Conservation (phyloP, 2,113 vertebrate species). For the Globicephala melas region DNA sequence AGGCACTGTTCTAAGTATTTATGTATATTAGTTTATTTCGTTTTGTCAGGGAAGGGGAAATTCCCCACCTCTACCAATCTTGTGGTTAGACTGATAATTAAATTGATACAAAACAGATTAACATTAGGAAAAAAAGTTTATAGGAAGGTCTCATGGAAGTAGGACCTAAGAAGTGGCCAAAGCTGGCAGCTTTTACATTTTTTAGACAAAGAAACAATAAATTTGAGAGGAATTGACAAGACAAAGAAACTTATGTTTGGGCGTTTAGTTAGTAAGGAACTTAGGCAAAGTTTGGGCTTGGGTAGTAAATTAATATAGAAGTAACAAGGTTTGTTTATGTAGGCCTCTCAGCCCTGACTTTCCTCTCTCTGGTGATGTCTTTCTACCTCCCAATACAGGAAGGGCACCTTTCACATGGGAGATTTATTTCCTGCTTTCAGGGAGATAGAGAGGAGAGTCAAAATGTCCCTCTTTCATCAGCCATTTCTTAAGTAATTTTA, state of each 20-base stretch:
- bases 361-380: background rate
- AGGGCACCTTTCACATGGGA: background rate
- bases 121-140: background rate
- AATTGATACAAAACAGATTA: background rate
- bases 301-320: background rate
- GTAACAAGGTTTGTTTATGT: rapidly evolving
- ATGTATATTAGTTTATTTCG: background rate
- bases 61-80: background rate
- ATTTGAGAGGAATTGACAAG: background rate
- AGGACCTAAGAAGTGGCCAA: background rate
- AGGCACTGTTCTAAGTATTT: background rate
- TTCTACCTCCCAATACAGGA: background rate
- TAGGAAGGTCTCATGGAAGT: background rate
- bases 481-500: background rate
- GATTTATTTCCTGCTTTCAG: background rate
- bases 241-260: background rate
- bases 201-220: background rate
- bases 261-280: background rate
- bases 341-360: background rate
- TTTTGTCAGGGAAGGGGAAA: background rate
- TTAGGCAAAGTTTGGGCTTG: background rate
- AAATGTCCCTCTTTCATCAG: background rate
- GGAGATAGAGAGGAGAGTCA: background rate
- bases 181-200: background rate
- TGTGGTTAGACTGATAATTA: background rate